phyloP scores from a whole-genome alignment of 2,113 vertebrate species.

The Chaetops frenatus region DNA sequence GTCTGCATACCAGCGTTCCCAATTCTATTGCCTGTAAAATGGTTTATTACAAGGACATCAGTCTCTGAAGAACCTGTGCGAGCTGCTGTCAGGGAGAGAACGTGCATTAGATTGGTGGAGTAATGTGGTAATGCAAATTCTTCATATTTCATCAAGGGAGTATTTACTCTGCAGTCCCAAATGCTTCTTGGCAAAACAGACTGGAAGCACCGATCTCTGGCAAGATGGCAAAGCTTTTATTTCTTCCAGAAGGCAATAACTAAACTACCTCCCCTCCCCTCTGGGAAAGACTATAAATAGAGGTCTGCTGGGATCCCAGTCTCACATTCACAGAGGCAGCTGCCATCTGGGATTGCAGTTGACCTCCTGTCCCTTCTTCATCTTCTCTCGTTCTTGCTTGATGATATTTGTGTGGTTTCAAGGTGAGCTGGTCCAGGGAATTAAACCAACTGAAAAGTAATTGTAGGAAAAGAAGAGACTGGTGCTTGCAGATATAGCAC shows the following conservation, averaged over 20 bases:
- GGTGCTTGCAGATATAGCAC: background rate
- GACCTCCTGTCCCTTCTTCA: background rate
- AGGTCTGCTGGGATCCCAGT: background rate
- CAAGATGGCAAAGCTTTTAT: background rate
- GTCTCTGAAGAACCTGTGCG: slow-evolving; percentile 9
- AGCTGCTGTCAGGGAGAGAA: background rate
- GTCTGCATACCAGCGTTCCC: background rate
- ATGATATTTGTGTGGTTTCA: background rate
- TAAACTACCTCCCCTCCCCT: background rate
- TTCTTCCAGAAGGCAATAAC: background rate
- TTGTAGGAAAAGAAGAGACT: background rate
- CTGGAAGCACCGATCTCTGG: background rate
- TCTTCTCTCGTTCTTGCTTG: background rate
- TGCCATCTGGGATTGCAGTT: background rate
- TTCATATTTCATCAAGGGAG: slow-evolving; percentile 29
- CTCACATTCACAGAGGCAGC: background rate
- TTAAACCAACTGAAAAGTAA: background rate
- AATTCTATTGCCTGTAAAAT: slow-evolving; percentile 10
- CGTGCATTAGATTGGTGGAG: background rate
- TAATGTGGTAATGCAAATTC: slow-evolving; percentile 24
- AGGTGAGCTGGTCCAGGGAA: background rate
- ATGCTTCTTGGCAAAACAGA: slow-evolving; percentile 21
- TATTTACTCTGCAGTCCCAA: slow-evolving; percentile 1
- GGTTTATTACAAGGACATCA: background rate
- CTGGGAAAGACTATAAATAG: background rate